Evolutionary conservation across 2,888 invertebrate genomes (phyloP).

Genomic region (Hetaerina titia): DNA sequence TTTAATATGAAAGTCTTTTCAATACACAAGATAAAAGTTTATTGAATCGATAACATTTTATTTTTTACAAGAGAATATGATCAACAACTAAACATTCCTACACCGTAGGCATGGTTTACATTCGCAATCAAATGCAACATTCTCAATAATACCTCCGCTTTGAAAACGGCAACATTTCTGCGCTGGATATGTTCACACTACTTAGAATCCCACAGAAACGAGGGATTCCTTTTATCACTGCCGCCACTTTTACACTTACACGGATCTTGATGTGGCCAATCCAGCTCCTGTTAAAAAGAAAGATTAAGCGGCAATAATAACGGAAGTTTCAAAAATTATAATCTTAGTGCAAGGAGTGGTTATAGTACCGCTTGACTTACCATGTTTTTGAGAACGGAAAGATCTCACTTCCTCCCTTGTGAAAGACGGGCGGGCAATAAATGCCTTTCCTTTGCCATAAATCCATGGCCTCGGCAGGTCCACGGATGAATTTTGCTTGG

Average conservation of each 20-base stretch:
- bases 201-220: background rate
- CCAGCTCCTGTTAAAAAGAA: background rate
- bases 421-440: constrained; percentile 29
- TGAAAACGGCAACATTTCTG: background rate
- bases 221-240: background rate
- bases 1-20: background rate
- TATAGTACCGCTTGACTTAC: background rate
- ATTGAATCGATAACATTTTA: constrained; percentile 16
- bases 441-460: constrained; percentile 31
- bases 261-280: background rate
- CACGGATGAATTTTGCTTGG: constrained; percentile 19
- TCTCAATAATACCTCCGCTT: background rate
- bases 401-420: constrained; percentile 14
- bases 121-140: background rate
- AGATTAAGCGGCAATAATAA: background rate
- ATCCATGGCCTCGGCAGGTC: constrained; percentile 35
- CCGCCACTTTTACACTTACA: background rate
- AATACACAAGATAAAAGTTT: constrained; percentile 34
- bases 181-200: background rate
- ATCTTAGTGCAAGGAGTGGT: too few species aligned
- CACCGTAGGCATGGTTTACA: constrained; percentile 28
- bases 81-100: constrained; percentile 35
- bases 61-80: background rate
- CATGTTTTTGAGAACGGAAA: background rate
- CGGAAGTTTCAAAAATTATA: too few species aligned